phyloP scores from a whole-genome alignment of 1,140 invertebrate species.

The Cyclargus thomasi region DNA sequence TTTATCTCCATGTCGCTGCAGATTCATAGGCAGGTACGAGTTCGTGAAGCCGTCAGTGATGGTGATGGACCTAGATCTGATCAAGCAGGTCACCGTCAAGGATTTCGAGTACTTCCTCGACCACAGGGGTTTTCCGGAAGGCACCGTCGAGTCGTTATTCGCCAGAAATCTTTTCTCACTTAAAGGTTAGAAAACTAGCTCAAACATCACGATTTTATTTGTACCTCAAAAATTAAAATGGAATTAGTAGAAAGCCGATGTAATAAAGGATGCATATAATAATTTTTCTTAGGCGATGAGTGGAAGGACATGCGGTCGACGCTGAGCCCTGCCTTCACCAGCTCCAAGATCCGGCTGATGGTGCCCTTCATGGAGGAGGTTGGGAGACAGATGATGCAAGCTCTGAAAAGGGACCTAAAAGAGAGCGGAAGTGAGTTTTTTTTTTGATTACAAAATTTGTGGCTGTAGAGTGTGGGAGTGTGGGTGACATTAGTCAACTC shows the following conservation, averaged over 20 bases:
- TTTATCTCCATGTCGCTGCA: constrained; percentile 22
- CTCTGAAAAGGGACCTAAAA: constrained; percentile 36
- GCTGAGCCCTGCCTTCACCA: constrained; percentile 76
- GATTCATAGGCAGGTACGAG: constrained; percentile 67
- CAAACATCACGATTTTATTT: too few species aligned
- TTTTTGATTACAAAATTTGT: not conserved
- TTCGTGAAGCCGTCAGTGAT: constrained; percentile 72
- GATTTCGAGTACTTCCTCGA: constrained; percentile 81
- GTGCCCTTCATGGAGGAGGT: constrained; percentile 51
- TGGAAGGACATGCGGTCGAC: constrained; percentile 77
- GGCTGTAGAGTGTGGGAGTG: too few species aligned
- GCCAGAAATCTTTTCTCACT: constrained; percentile 74
- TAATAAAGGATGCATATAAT: not conserved
- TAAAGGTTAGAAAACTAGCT: constrained; percentile 52
- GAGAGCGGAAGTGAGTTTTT: not conserved
- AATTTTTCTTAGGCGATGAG: constrained; percentile 65
- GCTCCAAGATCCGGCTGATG: constrained; percentile 73
- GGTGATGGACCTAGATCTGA: constrained; percentile 77
- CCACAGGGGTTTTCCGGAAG: constrained; percentile 61
- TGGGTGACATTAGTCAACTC: too few species aligned
- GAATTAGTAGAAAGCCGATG: too few species aligned
- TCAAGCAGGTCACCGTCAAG: constrained; percentile 74
- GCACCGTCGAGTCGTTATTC: constrained; percentile 71
- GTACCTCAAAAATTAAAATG: too few species aligned
- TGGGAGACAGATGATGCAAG: constrained; percentile 43